Evolutionary conservation across 1,140 invertebrate species (phyloP), one percentile per base, ranked within the genome.

Genomic region (Drosophila kohkoa): DNA sequence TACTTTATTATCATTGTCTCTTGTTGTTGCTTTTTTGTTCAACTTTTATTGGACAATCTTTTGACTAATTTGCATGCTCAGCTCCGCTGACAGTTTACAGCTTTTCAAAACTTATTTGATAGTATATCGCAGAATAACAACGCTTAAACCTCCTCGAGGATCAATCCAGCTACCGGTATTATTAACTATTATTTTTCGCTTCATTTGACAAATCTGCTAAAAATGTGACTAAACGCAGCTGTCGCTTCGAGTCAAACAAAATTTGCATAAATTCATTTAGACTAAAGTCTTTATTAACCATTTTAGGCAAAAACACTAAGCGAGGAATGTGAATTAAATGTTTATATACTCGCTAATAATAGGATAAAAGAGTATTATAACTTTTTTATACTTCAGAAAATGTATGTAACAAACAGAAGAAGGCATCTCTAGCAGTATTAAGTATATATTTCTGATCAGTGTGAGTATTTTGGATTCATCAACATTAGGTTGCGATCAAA

Each of bases 211-310:
- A 63, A 72, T 68, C 75, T 55, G 60, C 74, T 41, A 52, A 54
- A 52, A 72, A 59, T 48, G 35, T 65, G 35, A 46, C 57, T 64
- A 60, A 82, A 79, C 76, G 79, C 67, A 35, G 51, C 72, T 87
- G 79, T 87, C 82, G 82, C 82, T 73, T 71, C 73, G 68, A 82
- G 79, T 77, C 71, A 79, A 68, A 8, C 32, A 0, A 67, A 57
- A 87, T 87, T 87, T 82, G 82, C 82, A 87, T 87, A 82, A 86
- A 87, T 87, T 88, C 72, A 63, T 60, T 71, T 15, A 54, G 58
- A 15, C 57, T 25, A 46, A 82, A 72, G 66, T 62, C 82, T 86
- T 79, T 73, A 86, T 86, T 65, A 77, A 55, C 35, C 63, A 59
- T 25, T 43, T 55, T 4, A 5, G 8, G 46, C 8, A 7, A 51